These are phyloP conservation scores for Hydrolagus affinis DNA, from an alignment of 2,113 vertebrate genomes.

Conservation along the genomic window DNA sequence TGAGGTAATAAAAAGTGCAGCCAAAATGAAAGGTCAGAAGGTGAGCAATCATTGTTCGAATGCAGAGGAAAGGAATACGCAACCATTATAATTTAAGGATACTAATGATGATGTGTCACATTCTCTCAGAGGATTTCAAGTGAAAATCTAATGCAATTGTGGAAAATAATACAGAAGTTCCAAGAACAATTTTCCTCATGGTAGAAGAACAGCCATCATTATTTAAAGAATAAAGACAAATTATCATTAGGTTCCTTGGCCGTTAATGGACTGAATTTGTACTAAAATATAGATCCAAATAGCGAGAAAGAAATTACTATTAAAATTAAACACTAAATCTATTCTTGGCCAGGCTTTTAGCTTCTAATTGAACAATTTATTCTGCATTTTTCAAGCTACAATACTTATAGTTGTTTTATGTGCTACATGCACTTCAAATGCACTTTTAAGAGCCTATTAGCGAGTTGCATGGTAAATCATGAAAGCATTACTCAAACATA, in stretches of 20 bases:
- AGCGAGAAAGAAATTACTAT: conserved; percentile 3
- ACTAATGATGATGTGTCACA: no score
- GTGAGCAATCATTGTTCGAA: no score
- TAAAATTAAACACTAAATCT: conserved; percentile 19
- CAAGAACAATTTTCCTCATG: neutral
- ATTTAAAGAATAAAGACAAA: neutral
- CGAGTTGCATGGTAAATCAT: neutral
- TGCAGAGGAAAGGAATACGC: no score
- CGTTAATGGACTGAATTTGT: conserved; percentile 19
- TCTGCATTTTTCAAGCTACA: neutral
- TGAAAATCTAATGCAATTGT: no score
- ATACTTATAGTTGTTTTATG: neutral
- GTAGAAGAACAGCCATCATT: neutral
- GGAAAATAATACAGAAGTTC: no score
- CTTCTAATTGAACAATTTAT: neutral
- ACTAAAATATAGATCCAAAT: neutral
- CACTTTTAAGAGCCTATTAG: neutral
- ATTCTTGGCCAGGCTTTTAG: neutral
- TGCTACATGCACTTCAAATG: neutral
- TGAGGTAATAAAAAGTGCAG: no score
- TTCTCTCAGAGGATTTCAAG: no score
- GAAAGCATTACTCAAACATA: neutral
- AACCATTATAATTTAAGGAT: no score
- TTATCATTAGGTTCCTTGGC: neutral
- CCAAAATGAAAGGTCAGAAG: no score